Conservation (phyloP, 2,113 vertebrate genomes). For the Oncorhynchus gorbuscha region DNA sequence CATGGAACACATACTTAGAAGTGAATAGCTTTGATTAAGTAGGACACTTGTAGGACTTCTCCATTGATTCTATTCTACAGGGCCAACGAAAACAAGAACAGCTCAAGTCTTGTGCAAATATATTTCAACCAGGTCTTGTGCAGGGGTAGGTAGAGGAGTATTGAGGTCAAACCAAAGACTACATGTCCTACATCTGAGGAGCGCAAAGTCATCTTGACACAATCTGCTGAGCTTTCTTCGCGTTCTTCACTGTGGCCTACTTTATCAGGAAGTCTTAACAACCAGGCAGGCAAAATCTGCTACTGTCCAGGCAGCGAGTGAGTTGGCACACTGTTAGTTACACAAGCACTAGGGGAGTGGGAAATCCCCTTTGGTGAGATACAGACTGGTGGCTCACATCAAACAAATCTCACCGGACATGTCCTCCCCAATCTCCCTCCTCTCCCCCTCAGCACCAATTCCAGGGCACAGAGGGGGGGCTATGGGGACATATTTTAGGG, state of each 20-base stretch:
- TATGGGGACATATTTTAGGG: conserved; percentile 35
- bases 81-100: too few species aligned
- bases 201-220: background rate
- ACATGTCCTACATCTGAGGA: background rate
- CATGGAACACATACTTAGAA: too few species aligned
- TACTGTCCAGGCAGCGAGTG: background rate
- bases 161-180: background rate
- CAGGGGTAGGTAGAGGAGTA: background rate
- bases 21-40: too few species aligned
- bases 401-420: conserved; percentile 61
- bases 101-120: too few species aligned
- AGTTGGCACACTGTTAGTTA: conserved; percentile 7
- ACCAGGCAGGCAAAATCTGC: background rate
- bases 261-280: background rate
- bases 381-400: conserved; percentile 38
- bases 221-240: background rate
- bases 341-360: conserved; percentile 2
- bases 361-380: conserved; percentile 12
- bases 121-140: too few species aligned
- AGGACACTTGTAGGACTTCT: too few species aligned
- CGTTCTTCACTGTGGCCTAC: background rate
- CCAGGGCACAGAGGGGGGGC: conserved; percentile 17
- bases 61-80: too few species aligned
- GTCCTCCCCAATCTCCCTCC: conserved; percentile 25
- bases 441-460: background rate